Base-by-base conservation (phyloP, 2,888 invertebrate species). In the Gryllus longicercus region DNA sequence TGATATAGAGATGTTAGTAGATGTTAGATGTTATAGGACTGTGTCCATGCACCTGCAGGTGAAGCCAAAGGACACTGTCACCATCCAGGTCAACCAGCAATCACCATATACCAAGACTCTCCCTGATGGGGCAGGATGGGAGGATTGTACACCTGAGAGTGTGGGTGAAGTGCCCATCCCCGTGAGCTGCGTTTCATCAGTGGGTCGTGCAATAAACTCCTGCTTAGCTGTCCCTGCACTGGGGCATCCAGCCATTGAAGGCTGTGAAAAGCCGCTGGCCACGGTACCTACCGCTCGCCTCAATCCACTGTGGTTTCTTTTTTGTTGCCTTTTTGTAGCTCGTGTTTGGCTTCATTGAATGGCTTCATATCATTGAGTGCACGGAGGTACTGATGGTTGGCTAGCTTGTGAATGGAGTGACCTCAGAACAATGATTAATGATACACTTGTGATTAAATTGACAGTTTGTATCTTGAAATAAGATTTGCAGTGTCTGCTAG, bases 231-330 rank as follows among this genome's bases (percentile, higher is more conserved):
- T n/a, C 16, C 63, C 16, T n/a, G 63, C 63, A n/a, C 63, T n/a
- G 16, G 63, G 16, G 16, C 16, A 14, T 14, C 14, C n/a, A 14
- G 63, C 63, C 63, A n/a, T n/a, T n/a, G 63, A 63, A n/a, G 63
- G 63, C 63, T 63, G 63, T n/a, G n/a, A 5, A 14, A 63, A 63
- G 63, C 63, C 63, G 63, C 63, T n/a, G 16, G 63, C 63, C 63
- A 63, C 63, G 63, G 63, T 63, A 63, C 63, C 63, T 63, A n/a
- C 63, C 63, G n/a, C 63, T n/a, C 63, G n/a, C 63, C 63, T n/a
- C n/a, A 63, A 38, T 38, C 38, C 38, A 38, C 38, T 38, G 38
- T 38, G 5, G 38, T 38, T 38, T 38, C 38, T 38, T 38, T 38
- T 38, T 8, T 38, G 38, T 38, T 38, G 38, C 38, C 38, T 38